Evolutionary conservation across 2,797 vertebrate species (phyloP), one percentile per base, ranked within the genome.

Genomic region (Martes flavigula): DNA sequence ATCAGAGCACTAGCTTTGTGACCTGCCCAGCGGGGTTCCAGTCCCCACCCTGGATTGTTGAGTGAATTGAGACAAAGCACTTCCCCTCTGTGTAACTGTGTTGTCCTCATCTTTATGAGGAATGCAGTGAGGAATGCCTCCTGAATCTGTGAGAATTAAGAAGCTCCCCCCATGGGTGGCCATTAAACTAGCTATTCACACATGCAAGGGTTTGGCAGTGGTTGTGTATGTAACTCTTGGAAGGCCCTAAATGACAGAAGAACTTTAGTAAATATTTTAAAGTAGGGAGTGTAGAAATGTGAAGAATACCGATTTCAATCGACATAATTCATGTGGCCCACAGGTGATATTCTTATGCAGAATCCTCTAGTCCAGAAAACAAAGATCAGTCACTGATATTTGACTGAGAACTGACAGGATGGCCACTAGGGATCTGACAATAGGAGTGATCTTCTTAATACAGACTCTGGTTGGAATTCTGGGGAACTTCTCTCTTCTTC

Each of bases 401-500:
- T 51, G 48, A 4, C 48, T 51, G 48, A 51, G 48, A 56, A 27
- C 30, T 46, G 20, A 64, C 20, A 73, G 13, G 11, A 32, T 75
- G 75, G 35, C 1, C 14, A 3, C 58, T 32, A 13, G 30, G 38
- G 46, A 83, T 46, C 13, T 75, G 56, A 48, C 3, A 38, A 5
- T 46, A 56, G 32, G 32, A 46, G 27, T 14, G 0, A 48, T 73
- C 21, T 35, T 91, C 27, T 30, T 81, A 12, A 25, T 51, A 43
- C 73, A 54, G 51, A 62, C 62, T 21, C 0, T n/a, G 3, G 6
- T 72, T 2, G 73, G 88, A 70, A 25, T 87, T 14, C 25, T 60
- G 73, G 88, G 87, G 13, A 91, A 86, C 51, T 77, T 70, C 32
- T 91, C 6, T 86, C 93, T 95, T 23, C 72, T 95, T n/a, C 60